These are phyloP conservation scores for Tragulus kanchil DNA, from an alignment of 2,113 vertebrate genomes.

Conservation along the genomic window DNA sequence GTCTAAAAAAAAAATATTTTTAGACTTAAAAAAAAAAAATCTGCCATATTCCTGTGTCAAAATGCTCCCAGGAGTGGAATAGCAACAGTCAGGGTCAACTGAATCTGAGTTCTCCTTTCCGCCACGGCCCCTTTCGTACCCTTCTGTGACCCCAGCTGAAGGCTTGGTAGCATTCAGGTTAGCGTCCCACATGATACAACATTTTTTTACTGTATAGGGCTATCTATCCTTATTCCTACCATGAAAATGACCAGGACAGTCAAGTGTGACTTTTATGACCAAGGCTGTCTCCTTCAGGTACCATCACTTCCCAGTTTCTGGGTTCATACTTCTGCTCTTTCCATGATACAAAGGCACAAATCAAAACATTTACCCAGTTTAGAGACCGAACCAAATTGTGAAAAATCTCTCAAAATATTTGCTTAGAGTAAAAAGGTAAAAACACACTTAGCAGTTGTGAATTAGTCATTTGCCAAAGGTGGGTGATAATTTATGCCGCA, in stretches of 20 bases:
- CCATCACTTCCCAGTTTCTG: background rate
- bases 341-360: too few species aligned
- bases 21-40: background rate
- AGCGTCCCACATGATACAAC: fast-evolving
- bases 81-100: fast-evolving
- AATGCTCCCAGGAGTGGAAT: background rate
- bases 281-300: background rate
- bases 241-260: background rate
- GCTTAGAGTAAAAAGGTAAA: conserved; percentile 73
- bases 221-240: background rate
- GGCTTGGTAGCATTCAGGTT: background rate
- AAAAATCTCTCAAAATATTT: conserved; percentile 79
- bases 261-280: fast-evolving
- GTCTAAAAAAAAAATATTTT: background rate
- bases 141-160: fast-evolving
- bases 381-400: conserved; percentile 63
- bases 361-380: conserved; percentile 64
- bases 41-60: background rate
- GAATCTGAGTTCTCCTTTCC: fast-evolving
- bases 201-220: background rate
- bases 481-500: conserved; percentile 78
- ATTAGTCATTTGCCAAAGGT: conserved; percentile 74
- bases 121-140: fast-evolving
- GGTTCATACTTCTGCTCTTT: background rate
- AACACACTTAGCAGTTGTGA: conserved; percentile 67